Percentiles rank a stretch among this genome's conserved stretches.
Conservation (phyloP, 2,113 vertebrate species). For the Phalacrocorax pelagicus region DNA sequence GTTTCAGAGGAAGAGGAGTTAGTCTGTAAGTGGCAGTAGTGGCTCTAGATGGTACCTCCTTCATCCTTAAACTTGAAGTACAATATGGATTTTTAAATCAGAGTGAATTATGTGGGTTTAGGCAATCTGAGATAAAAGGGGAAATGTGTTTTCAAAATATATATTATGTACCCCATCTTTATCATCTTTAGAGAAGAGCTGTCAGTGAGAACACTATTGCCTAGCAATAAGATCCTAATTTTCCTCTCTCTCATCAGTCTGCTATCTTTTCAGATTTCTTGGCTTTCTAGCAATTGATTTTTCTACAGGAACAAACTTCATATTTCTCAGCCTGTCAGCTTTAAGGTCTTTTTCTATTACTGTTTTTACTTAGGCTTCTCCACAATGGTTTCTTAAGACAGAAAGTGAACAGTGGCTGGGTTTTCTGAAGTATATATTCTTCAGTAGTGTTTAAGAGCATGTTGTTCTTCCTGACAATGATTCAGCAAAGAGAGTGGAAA, state of each 20-base stretch:
- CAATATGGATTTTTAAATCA: neutral
- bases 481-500: neutral
- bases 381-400: neutral
- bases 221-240: neutral
- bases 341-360: neutral
- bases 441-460: neutral
- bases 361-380: neutral
- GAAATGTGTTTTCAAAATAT: neutral
- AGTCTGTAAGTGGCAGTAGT: neutral
- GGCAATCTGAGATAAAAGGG: neutral
- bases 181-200: neutral
- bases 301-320: neutral
- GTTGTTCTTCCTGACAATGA: neutral
- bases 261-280: neutral
- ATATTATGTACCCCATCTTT: neutral
- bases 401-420: neutral
- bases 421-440: neutral
- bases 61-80: neutral
- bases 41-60: neutral
- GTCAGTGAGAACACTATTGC: neutral
- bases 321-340: neutral
- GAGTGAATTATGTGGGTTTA: neutral
- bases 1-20: neutral
- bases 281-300: constrained; percentile 28
- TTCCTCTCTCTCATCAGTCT: constrained; percentile 1